Base-by-base conservation (phyloP, 2,113 vertebrate species). In the Dicaeum eximium region DNA sequence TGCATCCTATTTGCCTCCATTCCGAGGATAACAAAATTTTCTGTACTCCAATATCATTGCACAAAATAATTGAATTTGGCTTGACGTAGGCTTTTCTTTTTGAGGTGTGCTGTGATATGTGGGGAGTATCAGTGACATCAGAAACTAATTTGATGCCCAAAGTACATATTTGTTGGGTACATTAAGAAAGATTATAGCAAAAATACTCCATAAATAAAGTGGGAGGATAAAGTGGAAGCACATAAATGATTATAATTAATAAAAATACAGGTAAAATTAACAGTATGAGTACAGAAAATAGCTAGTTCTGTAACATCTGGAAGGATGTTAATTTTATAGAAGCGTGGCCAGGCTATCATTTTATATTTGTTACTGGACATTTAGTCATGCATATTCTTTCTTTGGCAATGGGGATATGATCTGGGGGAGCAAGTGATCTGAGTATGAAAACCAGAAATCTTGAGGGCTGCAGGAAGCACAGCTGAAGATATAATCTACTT, bases 401-500 rank as follows among this genome's bases (percentile, higher is more conserved):
- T 91, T 75, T 82, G 70, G 50, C 77, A 85, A n/a, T 2, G 14
- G 14, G 31, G 11, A 7, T 66, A 21, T 74, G n/a, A 53, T 31
- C 65, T 86, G 38, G 6, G 54, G 82, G 24, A 92, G 42, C 44
- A 86, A 66, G 42, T 35, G 62, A 77, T 80, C 67, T 47, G 24
- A 69, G 37, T 64, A 45, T 65, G 60, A 93, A 92, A 79, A 58
- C 28, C 13, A 28, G 82, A 72, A 83, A 37, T 64, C 37, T 53
- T 75, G 24, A 61, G 42, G 42, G 28, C 65, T 61, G 79, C 80
- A 89, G 70, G 83, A 92, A 91, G 66, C 21, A 91, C 89, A 95
- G 61, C 70, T 87, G 84, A 96, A 91, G 77, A 93, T 95, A 92
- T 84, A 91, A 69, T 45, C 23, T 87, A 38, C 62, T 87, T 85